Conservation (phyloP, 2,797 vertebrate species). For the Hippoglossus hippoglossus region DNA sequence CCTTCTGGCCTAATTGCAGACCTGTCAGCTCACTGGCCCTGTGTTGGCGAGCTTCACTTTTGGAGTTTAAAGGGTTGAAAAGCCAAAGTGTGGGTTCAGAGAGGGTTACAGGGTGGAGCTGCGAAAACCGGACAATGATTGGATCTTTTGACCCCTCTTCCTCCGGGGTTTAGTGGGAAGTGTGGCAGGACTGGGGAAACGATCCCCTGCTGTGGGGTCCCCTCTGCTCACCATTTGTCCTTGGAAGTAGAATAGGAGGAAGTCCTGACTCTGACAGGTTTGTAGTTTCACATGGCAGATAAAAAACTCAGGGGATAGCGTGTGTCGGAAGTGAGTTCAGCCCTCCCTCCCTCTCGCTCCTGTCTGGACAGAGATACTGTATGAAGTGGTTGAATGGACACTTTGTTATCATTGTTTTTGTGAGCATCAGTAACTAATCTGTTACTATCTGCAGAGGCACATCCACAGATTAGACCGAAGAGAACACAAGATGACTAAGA, state of each 20-base stretch:
- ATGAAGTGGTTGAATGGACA: constrained; percentile 1
- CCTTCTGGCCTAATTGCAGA: constrained; percentile 29
- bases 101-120: constrained; percentile 59
- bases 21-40: constrained; percentile 8
- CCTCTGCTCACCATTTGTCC: constrained; percentile 89
- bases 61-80: constrained; percentile 20
- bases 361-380: constrained; percentile 18
- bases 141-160: constrained; percentile 59
- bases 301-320: constrained; percentile 76
- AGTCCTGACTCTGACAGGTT: constrained; percentile 96
- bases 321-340: constrained; percentile 69
- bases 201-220: constrained; percentile 87
- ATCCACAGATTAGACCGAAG: constrained; percentile 14
- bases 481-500: neutral
- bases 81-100: constrained; percentile 27
- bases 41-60: neutral
- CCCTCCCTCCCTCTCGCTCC: constrained; percentile 16
- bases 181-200: constrained; percentile 72
- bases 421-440: constrained; percentile 16
- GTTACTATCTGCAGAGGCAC: no score
- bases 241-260: constrained; percentile 94
- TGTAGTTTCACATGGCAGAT: constrained; percentile 89
- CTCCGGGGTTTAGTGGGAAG: constrained; percentile 67
- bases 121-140: constrained; percentile 61
- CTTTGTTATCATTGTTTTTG: constrained; percentile 32